These are phyloP conservation scores for Lerema accius DNA, from an alignment of 1,140 invertebrate genomes.

Conservation along the genomic window DNA sequence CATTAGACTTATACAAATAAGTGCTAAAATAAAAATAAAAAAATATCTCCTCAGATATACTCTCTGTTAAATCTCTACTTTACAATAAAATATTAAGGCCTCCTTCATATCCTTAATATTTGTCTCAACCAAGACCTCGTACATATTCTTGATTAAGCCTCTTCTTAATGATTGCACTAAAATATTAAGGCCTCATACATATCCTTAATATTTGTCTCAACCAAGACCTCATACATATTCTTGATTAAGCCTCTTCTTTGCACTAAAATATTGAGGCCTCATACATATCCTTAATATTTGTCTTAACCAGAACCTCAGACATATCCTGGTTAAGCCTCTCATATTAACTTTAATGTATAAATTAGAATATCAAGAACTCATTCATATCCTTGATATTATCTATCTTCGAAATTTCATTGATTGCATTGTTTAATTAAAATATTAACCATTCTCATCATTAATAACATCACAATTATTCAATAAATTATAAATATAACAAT, in stretches of 20 bases:
- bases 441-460: constrained; percentile 5
- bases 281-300: constrained; percentile 10
- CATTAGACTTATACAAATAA: too few species aligned
- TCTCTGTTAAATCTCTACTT: too few species aligned
- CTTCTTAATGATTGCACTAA: neutral
- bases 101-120: constrained; percentile 5
- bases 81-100: constrained; percentile 11
- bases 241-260: neutral
- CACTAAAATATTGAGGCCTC: constrained; percentile 10
- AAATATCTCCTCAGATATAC: too few species aligned
- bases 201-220: constrained; percentile 11
- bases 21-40: too few species aligned
- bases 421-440: constrained; percentile 5
- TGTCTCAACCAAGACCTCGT: constrained; percentile 2
- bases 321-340: constrained; percentile 13
- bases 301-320: constrained; percentile 11
- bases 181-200: constrained; percentile 6
- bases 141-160: constrained; percentile 1
- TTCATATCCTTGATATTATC: constrained; percentile 10
- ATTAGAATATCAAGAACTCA: constrained; percentile 5
- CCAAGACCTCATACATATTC: constrained; percentile 6
- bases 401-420: too few species aligned
- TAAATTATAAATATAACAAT: neutral
- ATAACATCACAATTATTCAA: neutral
- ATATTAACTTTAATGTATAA: neutral